Evolutionary conservation across 1,140 invertebrate species (phyloP).

Genomic region (Medauroidea extradentata): DNA sequence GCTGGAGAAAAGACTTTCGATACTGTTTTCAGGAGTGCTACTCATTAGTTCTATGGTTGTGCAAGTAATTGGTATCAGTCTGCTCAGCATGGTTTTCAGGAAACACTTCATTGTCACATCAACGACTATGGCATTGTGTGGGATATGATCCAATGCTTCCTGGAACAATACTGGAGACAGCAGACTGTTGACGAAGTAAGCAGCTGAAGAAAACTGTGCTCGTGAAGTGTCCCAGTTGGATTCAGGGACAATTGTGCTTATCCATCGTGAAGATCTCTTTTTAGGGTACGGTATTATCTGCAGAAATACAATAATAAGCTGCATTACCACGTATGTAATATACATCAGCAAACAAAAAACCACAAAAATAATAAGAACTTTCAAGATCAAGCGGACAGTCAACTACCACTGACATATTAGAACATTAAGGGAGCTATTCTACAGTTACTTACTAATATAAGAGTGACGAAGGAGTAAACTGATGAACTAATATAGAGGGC

Average conservation of each 20-base stretch:
- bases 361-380: too few relatives aligned
- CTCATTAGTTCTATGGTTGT: slow-evolving; percentile 56
- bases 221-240: slow-evolving; percentile 68
- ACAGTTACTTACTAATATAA: too few relatives aligned
- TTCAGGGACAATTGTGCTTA: slow-evolving; percentile 90
- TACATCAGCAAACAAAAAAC: too few relatives aligned
- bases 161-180: slow-evolving; percentile 79
- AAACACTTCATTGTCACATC: slow-evolving; percentile 92
- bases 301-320: too few relatives aligned
- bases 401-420: too few relatives aligned
- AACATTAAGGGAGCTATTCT: too few relatives aligned
- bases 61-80: slow-evolving; percentile 59
- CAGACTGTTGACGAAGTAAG: slow-evolving; percentile 95
- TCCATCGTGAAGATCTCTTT: slow-evolving; percentile 73
- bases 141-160: slow-evolving; percentile 78
- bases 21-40: slow-evolving; percentile 61
- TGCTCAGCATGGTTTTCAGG: slow-evolving; percentile 80
- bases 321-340: too few relatives aligned
- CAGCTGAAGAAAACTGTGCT: slow-evolving; percentile 78
- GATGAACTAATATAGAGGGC: too few relatives aligned
- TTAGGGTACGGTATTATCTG: slow-evolving; percentile 72
- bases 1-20: too few relatives aligned
- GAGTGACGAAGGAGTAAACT: too few relatives aligned
- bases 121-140: slow-evolving; percentile 80
- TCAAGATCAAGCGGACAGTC: too few relatives aligned